Evolutionary conservation across 2,888 invertebrate genomes (phyloP).

Genomic region (Xestia ashworthii): DNA sequence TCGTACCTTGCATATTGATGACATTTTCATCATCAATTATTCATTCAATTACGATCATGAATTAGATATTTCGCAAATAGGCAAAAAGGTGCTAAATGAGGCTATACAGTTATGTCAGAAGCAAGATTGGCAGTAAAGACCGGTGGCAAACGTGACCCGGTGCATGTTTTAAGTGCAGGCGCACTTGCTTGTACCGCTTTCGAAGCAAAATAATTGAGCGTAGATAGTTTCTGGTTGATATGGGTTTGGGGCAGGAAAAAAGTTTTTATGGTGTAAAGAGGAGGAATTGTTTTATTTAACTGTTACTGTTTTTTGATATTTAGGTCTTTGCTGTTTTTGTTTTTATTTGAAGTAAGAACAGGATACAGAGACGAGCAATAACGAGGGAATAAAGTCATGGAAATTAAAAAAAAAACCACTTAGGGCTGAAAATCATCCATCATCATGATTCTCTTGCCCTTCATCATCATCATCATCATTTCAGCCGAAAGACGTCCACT

Average conservation of each 20-base stretch:
- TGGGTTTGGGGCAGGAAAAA: not conserved
- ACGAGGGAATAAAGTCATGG: too few relatives aligned
- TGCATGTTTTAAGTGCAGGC: slow-evolving; percentile 57
- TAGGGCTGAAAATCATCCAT: not conserved
- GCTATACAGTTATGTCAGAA: slow-evolving; percentile 17
- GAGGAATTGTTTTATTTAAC: not conserved
- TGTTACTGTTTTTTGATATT: not conserved
- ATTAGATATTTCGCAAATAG: not conserved
- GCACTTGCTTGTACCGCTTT: slow-evolving; percentile 41
- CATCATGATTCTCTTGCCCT: too few relatives aligned
- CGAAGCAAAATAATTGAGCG: slow-evolving; percentile 20
- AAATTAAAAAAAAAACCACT: not conserved
- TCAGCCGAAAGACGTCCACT: too few relatives aligned
- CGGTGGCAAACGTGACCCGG: slow-evolving; percentile 58
- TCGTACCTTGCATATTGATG: not conserved
- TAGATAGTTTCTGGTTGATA: not conserved
- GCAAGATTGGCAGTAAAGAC: slow-evolving; percentile 9
- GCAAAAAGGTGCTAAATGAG: not conserved
- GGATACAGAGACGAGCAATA: not conserved
- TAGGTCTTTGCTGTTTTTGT: not conserved
- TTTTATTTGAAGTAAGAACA: not conserved
- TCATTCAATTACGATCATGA: not conserved
- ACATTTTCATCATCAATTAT: not conserved
- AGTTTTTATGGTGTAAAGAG: not conserved
- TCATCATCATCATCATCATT: too few relatives aligned